phyloP scores from a whole-genome alignment of 2,113 vertebrate genomes.

The Chlamydotis undulata region DNA sequence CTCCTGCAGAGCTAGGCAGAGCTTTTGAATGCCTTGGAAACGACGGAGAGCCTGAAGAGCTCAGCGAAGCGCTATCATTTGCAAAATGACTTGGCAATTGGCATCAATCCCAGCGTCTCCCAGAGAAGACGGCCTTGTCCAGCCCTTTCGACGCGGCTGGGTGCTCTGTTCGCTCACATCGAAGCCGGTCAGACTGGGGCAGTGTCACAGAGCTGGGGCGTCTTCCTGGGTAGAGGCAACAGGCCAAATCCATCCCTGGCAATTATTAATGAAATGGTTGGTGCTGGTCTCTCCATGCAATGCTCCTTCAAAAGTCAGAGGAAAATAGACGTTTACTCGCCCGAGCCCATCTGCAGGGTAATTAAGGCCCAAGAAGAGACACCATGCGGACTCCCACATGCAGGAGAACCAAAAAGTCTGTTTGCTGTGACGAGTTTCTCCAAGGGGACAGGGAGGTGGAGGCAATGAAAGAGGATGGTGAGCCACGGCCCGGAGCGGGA shows the following conservation, averaged over 20 bases:
- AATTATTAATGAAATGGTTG: background rate
- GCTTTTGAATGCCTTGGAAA: background rate
- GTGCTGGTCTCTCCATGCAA: background rate
- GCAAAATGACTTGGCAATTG: conserved; percentile 24
- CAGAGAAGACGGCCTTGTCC: background rate
- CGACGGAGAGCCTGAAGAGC: background rate
- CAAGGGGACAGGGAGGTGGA: too few species aligned
- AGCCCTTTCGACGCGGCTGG: background rate
- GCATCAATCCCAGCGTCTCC: background rate
- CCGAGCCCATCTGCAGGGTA: background rate
- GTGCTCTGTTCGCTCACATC: background rate
- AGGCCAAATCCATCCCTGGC: background rate
- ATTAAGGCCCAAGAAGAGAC: background rate
- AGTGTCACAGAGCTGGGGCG: background rate
- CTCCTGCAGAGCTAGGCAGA: background rate
- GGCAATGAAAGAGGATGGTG: background rate
- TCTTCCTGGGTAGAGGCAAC: background rate
- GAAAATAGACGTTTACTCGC: background rate
- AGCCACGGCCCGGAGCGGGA: background rate
- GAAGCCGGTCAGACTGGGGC: background rate
- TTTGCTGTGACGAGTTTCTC: background rate
- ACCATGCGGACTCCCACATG: accelerated
- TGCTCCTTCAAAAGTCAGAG: too few species aligned
- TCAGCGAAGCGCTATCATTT: background rate
- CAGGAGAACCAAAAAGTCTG: background rate